A percentile compares a stretch with the other conserved stretches of the same genome.
Evolutionary conservation across 2,797 vertebrate genomes (phyloP).

Genomic region (Lepus oiostolus): DNA sequence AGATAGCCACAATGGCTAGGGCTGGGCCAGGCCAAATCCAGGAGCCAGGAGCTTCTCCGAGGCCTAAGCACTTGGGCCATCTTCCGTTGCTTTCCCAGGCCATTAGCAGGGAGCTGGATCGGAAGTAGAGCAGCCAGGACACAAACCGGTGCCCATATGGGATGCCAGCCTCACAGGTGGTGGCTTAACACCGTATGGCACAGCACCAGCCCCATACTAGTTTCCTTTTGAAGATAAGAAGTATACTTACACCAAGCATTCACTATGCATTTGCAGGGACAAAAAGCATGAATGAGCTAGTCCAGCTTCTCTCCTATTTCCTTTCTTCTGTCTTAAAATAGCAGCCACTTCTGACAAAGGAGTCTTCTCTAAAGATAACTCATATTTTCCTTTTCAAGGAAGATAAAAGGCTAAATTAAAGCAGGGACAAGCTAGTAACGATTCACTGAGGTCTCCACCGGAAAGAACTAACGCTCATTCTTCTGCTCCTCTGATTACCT

Average conservation of each 20-base stretch:
- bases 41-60: too few relatives aligned
- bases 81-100: too few relatives aligned
- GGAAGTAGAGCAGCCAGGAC: too few relatives aligned
- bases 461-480: background rate
- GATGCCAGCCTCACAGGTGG: too few relatives aligned
- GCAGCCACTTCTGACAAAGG: slow-evolving; percentile 12
- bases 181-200: too few relatives aligned
- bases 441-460: background rate
- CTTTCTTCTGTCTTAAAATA: slow-evolving; percentile 56
- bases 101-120: too few relatives aligned
- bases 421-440: background rate
- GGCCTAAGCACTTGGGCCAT: too few relatives aligned
- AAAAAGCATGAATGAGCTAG: slow-evolving; percentile 5
- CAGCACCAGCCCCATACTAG: too few relatives aligned
- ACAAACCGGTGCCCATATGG: too few relatives aligned
- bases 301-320: background rate
- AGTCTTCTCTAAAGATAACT: slow-evolving; percentile 19
- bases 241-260: background rate
- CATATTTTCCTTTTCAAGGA: slow-evolving; percentile 49
- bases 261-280: background rate
- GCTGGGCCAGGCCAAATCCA: too few relatives aligned
- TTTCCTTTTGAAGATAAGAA: slow-evolving; percentile 29
- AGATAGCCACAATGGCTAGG: too few relatives aligned
- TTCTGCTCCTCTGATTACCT: background rate
- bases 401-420: slow-evolving; percentile 45